Evolutionary conservation across 2,797 vertebrate genomes (phyloP).

Genomic region (Columba guinea): DNA sequence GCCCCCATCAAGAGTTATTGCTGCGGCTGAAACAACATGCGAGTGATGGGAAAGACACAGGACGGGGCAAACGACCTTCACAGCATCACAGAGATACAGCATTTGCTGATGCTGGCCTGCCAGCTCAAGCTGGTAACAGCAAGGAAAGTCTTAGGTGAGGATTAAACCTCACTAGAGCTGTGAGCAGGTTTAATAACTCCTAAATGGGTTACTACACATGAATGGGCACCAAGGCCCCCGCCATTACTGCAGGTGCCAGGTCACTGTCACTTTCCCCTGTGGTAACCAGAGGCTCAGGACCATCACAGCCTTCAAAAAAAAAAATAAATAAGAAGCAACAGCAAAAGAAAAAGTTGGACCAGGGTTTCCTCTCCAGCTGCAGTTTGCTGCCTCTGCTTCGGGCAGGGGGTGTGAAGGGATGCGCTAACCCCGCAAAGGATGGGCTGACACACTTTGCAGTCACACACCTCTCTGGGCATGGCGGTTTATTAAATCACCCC

Average conservation of each 20-base stretch:
- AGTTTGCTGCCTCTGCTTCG: fast-evolving
- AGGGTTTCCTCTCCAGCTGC: background rate
- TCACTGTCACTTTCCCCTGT: background rate
- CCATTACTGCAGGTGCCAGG: fast-evolving
- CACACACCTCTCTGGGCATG: background rate
- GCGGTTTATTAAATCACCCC: background rate
- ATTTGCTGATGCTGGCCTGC: background rate
- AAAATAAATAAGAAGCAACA: background rate
- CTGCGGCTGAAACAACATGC: background rate
- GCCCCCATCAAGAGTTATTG: background rate
- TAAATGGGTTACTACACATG: background rate
- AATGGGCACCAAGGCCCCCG: fast-evolving
- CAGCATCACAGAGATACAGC: fast-evolving
- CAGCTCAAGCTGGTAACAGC: background rate
- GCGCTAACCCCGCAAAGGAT: fast-evolving
- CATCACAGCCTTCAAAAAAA: background rate
- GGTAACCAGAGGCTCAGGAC: fast-evolving
- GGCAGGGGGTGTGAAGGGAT: background rate
- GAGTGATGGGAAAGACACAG: background rate
- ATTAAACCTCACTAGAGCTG: fast-evolving
- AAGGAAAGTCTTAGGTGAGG: background rate
- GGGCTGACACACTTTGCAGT: fast-evolving
- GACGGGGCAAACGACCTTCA: background rate
- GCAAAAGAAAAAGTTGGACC: background rate
- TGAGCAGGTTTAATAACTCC: background rate